Evolutionary conservation across 2,888 invertebrate species (phyloP).

Genomic region (Limnephilus auricula): DNA sequence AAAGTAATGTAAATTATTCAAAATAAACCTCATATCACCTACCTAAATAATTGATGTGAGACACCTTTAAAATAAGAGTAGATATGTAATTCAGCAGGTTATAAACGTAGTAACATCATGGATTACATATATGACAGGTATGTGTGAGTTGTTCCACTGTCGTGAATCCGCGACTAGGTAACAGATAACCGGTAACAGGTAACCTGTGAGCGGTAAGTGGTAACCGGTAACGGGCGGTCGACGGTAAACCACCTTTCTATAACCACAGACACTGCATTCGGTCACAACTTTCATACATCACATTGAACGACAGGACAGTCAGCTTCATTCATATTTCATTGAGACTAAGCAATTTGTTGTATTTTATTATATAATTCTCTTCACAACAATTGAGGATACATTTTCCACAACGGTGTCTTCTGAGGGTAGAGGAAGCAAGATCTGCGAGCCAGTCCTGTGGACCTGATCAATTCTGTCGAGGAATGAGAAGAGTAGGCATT

Average conservation of each 20-base stretch:
- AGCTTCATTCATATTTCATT: background rate
- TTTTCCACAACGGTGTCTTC: no score
- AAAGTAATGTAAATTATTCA: no score
- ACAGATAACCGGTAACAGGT: background rate
- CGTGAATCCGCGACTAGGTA: background rate
- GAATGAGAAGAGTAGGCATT: no score
- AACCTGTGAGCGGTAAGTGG: background rate
- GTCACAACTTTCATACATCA: constrained; percentile 2
- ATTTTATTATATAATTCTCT: no score
- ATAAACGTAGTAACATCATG: background rate
- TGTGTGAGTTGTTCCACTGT: background rate
- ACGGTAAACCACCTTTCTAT: background rate
- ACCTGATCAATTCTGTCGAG: no score
- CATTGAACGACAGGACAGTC: background rate
- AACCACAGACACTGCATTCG: background rate
- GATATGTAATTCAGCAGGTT: background rate
- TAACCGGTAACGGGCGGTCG: background rate
- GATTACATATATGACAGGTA: background rate
- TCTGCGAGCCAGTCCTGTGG: no score
- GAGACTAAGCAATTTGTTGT: no score
- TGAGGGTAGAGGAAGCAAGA: no score
- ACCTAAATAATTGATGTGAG: background rate
- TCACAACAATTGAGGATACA: no score
- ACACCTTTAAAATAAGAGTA: background rate
- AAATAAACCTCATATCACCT: no score